Evolutionary conservation across 2,113 vertebrate species (phyloP), one percentile per base, ranked within the genome.

Genomic region (Corapipo altera): DNA sequence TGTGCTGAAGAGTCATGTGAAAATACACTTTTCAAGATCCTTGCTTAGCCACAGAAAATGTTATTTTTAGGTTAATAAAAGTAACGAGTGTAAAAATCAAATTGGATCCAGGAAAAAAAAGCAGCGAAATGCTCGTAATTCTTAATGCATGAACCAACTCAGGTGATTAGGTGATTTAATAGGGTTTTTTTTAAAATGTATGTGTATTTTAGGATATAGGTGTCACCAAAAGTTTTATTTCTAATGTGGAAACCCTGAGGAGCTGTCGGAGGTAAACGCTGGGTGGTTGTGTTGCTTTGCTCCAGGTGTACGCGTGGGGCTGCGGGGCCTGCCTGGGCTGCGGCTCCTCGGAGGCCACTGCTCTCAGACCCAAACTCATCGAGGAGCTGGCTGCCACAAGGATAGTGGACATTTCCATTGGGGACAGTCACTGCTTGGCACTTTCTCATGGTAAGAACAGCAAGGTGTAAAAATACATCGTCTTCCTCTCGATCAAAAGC

Each of bases 321-420:
- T 99, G 99, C 32, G 99, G 99, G 33, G 99, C 99, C 1, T 99
- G 99, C 97, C 98, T 99, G 17, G 99, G 99, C 37, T 99, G 99
- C 37, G 99, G 99, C 86, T 99, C 99, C 23, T 99, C 99, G 16
- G 99, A 99, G 97, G 99, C 99, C 4, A 99, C 99, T 17, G 99
- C 99, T 35, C 98, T 99, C 84, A 98, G 99, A 84, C 99, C 99
- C 46, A 98, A 99, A 91, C 98, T 99, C 88, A 98, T 99, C 52
- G 99, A 99, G 90, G 99, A 99, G 77, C 97, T 99, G 89, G 98
- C 99, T 51, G 98, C 99, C 79, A 99, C 99, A 24, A 99, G 99
- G 95, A 98, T 99, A 89, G 99, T 99, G 59, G 99, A 99, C 91
- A 99, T 99, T 97, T 99, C 99, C 13, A 99, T 99, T 96, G 99